Conservation (phyloP, 2,113 vertebrate genomes). For the Sminthopsis crassicaudata region DNA sequence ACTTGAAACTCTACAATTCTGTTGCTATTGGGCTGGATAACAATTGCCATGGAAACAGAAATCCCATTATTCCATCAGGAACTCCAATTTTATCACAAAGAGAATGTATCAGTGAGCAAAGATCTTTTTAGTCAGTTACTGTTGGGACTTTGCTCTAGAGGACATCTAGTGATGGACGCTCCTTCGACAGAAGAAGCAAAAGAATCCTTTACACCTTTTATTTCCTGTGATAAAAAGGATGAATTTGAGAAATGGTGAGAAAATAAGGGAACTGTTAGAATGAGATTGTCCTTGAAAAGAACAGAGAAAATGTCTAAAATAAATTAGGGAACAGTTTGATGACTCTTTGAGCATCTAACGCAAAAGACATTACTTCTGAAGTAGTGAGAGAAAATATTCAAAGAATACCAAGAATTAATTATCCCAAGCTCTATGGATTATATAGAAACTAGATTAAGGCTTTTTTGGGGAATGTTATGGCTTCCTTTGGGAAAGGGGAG, state of each 20-base stretch:
- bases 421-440: background rate
- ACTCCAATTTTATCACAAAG: constrained; percentile 48
- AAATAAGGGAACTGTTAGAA: background rate
- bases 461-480: background rate
- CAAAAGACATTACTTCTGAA: background rate
- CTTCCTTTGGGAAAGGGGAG: background rate
- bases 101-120: background rate
- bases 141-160: background rate
- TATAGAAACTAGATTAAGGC: background rate
- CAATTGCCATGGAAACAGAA: constrained; percentile 34
- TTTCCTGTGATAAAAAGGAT: background rate
- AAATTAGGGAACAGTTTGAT: background rate
- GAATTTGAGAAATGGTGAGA: background rate
- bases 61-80: constrained; percentile 52
- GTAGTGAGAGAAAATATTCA: background rate
- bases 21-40: background rate
- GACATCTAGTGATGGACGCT: constrained; percentile 17
- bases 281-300: background rate
- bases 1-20: background rate
- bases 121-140: background rate
- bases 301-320: background rate
- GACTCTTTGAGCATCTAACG: background rate
- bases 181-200: constrained; percentile 53
- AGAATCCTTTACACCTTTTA: background rate
- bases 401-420: background rate